Percentiles rank a stretch among this genome's conserved stretches.
Evolutionary conservation across 2,888 invertebrate genomes (phyloP).

Genomic region (Pandemis heparana): DNA sequence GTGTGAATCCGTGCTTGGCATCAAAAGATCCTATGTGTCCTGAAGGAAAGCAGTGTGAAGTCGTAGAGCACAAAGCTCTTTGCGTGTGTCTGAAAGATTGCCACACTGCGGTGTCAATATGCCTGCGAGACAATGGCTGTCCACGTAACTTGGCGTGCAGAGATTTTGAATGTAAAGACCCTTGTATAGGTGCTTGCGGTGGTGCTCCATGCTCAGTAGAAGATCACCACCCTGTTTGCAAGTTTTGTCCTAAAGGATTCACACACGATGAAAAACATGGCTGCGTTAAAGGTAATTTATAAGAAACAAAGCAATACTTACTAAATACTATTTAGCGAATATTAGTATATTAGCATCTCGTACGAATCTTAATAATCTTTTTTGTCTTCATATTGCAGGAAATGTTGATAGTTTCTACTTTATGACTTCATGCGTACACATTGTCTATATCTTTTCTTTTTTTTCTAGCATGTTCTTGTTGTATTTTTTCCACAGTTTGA

Average conservation of each 20-base stretch:
- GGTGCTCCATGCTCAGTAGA: slow-evolving; percentile 97
- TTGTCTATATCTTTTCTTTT: slow-evolving; percentile 74
- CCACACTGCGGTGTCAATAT: slow-evolving; percentile 94
- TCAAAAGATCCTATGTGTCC: slow-evolving; percentile 89
- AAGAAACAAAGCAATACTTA: slow-evolving; percentile 61
- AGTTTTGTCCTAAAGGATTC: slow-evolving; percentile 97
- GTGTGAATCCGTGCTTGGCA: slow-evolving; percentile 94
- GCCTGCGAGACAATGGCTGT: slow-evolving; percentile 95
- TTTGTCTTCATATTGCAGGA: slow-evolving; percentile 86
- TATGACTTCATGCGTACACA: slow-evolving; percentile 80
- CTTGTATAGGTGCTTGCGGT: slow-evolving; percentile 94
- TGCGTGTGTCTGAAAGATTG: slow-evolving; percentile 96
- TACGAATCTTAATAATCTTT: slow-evolving; percentile 81
- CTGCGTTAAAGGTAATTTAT: slow-evolving; percentile 97
- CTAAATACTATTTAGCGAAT: slow-evolving; percentile 64
- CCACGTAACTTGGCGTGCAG: slow-evolving; percentile 93
- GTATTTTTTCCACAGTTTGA: slow-evolving; percentile 80
- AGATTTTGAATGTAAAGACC: slow-evolving; percentile 96
- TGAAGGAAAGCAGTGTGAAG: slow-evolving; percentile 94
- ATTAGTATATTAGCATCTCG: slow-evolving; percentile 76
- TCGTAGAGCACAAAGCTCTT: slow-evolving; percentile 93
- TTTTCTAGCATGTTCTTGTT: slow-evolving; percentile 80
- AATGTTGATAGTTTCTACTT: slow-evolving; percentile 81
- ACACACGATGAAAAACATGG: slow-evolving; percentile 96
- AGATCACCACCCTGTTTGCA: slow-evolving; percentile 97